Evolutionary conservation across 1,140 invertebrate species (phyloP).

Genomic region (Palaemon carinicauda): DNA sequence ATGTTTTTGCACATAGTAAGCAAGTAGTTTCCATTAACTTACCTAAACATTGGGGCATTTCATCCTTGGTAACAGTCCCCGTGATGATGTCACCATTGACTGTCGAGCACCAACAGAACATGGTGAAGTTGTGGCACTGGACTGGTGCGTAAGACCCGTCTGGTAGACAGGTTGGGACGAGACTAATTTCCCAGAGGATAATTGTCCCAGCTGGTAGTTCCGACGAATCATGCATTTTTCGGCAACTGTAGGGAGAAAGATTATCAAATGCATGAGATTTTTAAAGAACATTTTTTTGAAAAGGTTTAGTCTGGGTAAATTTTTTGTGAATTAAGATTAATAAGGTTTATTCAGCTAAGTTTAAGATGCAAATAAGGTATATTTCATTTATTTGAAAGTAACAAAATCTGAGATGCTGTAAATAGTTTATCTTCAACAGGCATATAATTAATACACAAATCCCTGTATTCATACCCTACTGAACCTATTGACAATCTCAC

Average conservation of each 20-base stretch:
- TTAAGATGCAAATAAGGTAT: too few species aligned
- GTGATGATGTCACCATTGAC: slow-evolving; percentile 39
- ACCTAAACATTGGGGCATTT: slow-evolving; percentile 11
- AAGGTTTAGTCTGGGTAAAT: too few species aligned
- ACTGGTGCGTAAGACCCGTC: slow-evolving; percentile 51
- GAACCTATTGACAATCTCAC: too few species aligned
- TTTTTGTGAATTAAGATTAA: too few species aligned
- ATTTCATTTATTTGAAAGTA: too few species aligned
- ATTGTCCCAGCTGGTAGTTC: slow-evolving; percentile 4
- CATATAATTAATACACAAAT: too few species aligned
- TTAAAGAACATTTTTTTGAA: too few species aligned
- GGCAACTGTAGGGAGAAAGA: slow-evolving; percentile 21
- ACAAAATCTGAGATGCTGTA: too few species aligned
- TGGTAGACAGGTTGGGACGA: slow-evolving; percentile 44
- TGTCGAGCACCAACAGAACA: slow-evolving; percentile 55
- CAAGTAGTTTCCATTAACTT: background rate
- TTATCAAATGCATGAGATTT: background rate
- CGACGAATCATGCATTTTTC: slow-evolving; percentile 54
- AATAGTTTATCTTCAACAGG: too few species aligned
- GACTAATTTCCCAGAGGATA: slow-evolving; percentile 25
- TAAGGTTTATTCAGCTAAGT: too few species aligned
- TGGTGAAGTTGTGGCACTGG: slow-evolving; percentile 57
- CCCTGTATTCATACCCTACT: too few species aligned
- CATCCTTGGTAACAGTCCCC: slow-evolving; percentile 6
- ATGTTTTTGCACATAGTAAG: too few species aligned